phyloP scores from a whole-genome alignment of 2,888 invertebrate genomes.

The Ethmia dodecea region DNA sequence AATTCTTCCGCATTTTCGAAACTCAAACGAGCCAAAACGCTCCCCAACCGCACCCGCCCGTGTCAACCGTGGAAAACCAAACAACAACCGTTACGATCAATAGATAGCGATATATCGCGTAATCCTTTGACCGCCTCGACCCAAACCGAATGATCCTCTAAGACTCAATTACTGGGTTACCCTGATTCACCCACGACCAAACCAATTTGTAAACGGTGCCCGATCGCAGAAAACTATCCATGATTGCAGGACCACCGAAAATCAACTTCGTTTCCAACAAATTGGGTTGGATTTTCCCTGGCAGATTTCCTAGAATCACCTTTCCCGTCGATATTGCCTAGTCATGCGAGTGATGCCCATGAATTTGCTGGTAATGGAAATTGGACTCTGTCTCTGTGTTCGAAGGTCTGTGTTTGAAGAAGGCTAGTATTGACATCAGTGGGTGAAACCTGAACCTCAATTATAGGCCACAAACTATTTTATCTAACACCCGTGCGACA shows the following conservation, averaged over 20 bases:
- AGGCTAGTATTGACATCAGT: conserved; percentile 28
- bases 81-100: conserved; percentile 46
- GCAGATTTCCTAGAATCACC: conserved; percentile 35
- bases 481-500: conserved; percentile 74
- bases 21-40: no score
- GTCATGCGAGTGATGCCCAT: conserved; percentile 76
- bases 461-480: conserved; percentile 77
- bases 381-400: conserved; percentile 25
- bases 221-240: conserved; percentile 65
- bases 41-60: background rate
- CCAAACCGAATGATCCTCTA: conserved; percentile 66
- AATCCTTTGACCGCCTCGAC: conserved; percentile 67
- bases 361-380: conserved; percentile 28
- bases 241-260: conserved; percentile 21
- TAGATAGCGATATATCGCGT: conserved; percentile 57
- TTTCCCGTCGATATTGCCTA: conserved; percentile 71
- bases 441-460: conserved; percentile 57
- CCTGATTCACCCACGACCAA: conserved; percentile 73
- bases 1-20: no score
- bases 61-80: conserved; percentile 22
- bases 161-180: conserved; percentile 75
- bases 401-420: conserved; percentile 20
- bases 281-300: conserved; percentile 17
- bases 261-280: conserved; percentile 22
- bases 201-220: conserved; percentile 71